Conservation (phyloP, 2,113 vertebrate genomes). For the Apus apus region DNA sequence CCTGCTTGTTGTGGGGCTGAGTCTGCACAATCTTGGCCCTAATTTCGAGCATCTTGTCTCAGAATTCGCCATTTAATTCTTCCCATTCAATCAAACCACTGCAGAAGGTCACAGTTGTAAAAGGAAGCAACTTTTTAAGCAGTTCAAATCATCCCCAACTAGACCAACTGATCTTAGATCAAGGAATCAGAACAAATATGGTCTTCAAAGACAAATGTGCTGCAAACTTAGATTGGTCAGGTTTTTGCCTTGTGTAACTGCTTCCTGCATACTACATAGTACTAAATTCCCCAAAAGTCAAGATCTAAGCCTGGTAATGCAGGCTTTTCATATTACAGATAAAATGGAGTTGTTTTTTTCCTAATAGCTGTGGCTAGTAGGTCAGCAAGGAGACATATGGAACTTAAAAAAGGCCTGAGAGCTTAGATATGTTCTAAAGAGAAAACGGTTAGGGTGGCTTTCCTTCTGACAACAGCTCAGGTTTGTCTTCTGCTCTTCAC, state of each 20-base stretch:
- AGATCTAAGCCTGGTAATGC: not conserved
- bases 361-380: not conserved
- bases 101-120: not conserved
- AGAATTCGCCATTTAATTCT: not conserved
- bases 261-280: not conserved
- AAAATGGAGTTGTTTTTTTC: not conserved
- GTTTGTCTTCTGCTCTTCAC: slow-evolving; percentile 9
- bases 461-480: not conserved
- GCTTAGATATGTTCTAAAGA: not conserved
- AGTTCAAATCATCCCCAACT: not conserved
- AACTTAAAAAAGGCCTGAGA: not conserved
- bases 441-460: not conserved
- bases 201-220: not conserved
- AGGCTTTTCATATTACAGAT: not conserved
- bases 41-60: not conserved
- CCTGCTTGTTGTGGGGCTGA: not conserved
- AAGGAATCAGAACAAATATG: not conserved
- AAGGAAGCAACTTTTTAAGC: not conserved
- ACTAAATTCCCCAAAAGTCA: not conserved
- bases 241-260: not conserved
- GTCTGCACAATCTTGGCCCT: not conserved
- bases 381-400: not conserved
- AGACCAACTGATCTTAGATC: not conserved
- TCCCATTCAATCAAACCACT: not conserved
- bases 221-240: not conserved